Base-by-base conservation (phyloP, 2,888 invertebrate genomes). In the Agonopterix arenella region DNA sequence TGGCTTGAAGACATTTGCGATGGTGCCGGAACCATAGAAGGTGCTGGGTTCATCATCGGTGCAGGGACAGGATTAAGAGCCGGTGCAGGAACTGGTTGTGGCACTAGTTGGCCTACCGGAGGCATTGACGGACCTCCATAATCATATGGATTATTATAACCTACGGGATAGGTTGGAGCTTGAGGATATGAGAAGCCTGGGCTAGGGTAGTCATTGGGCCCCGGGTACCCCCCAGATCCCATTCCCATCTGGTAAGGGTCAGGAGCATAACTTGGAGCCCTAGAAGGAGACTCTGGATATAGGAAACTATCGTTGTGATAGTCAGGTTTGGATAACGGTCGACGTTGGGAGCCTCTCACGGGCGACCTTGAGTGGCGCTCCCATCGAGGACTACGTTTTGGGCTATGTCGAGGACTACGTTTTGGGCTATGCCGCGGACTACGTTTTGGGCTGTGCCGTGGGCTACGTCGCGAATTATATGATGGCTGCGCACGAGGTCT, bases 21-120 rank as follows among this genome's bases (percentile, higher is more conserved):
- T 7, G 80, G 73, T 1, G 75, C 56, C 4, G 76, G 74, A 11
- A 67, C 67, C 62, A 70, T 68, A 7, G 61, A 50, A 5, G 59
- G 52, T 18, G 57, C 51, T 16, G 44, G 48, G 28, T 53, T 44
- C 45, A 64, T 46, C 10, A 55, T 52, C 4, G 69, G 70, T 4
- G 66, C 57, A 2, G 77, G 69, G 5, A 67, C 67, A 1, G 74
- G 71, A 28, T 56, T 62, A 13, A 60, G 53, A 8, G 51, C 48
- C 9, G 61, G 61, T 11, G 46, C 51, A 36, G 63, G 55, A 28
- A 53, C 58, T n/a, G 61, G 54, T 55, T 60, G 72, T 54, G 57
- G 73, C 43, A 56, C 49, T 18, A 65, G 62, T 43, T 56, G 28
- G 0, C 28, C 52, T 7, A 56, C 49, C 59, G 37, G 44, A 43